Conservation (phyloP, 2,113 vertebrate species). For the Peromyscus maniculatus region DNA sequence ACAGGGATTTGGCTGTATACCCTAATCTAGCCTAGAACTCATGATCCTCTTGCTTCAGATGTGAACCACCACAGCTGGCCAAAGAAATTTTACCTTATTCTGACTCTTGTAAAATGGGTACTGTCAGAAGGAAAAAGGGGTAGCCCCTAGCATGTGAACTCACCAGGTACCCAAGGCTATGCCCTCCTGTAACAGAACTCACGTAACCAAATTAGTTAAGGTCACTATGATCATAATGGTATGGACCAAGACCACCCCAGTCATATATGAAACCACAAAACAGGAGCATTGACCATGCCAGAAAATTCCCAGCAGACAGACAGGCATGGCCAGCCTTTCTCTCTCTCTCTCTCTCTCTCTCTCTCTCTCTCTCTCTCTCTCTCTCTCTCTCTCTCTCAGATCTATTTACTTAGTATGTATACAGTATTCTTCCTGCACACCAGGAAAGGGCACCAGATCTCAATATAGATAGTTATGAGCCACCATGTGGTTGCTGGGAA, state of each 20-base stretch:
- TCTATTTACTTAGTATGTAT: too few relatives aligned
- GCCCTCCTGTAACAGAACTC: background rate
- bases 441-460: too few relatives aligned
- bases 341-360: too few relatives aligned
- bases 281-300: background rate
- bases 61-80: background rate
- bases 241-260: background rate
- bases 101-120: background rate
- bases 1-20: background rate
- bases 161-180: background rate
- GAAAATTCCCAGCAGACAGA: background rate
- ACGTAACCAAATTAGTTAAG: background rate
- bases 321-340: accelerated
- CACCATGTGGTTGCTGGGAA: too few relatives aligned
- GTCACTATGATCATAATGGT: background rate
- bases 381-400: too few relatives aligned
- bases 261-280: background rate
- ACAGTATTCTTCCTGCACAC: too few relatives aligned
- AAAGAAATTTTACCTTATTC: background rate
- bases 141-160: too few relatives aligned
- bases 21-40: background rate
- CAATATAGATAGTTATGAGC: too few relatives aligned
- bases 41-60: background rate
- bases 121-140: background rate
- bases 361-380: too few relatives aligned